Evolutionary conservation across 2,113 vertebrate species (phyloP).

Genomic region (Festucalex cinctus): DNA sequence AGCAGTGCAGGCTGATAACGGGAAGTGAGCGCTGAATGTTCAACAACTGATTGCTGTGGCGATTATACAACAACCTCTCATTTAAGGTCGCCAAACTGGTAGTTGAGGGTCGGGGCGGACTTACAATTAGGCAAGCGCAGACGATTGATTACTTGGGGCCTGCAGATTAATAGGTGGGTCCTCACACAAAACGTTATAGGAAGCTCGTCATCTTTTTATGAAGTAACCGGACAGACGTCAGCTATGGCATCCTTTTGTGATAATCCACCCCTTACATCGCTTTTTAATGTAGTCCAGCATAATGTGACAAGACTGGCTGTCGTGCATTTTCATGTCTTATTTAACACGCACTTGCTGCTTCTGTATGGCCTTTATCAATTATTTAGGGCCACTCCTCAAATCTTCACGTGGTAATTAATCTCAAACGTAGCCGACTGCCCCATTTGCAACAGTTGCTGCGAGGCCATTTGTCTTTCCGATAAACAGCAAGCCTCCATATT

Average conservation of each 20-base stretch:
- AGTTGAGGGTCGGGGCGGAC: neutral
- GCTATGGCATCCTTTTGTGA: neutral
- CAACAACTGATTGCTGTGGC: slow-evolving; percentile 3
- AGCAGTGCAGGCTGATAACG: slow-evolving; percentile 5
- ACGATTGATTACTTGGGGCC: neutral
- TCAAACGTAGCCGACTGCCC: neutral
- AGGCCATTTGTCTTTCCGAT: neutral
- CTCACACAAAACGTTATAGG: no score
- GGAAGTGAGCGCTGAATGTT: slow-evolving; percentile 12
- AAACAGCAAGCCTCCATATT: neutral
- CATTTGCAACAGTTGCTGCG: neutral
- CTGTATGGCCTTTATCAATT: neutral
- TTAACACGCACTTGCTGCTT: neutral
- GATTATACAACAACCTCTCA: neutral
- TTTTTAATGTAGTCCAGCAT: neutral
- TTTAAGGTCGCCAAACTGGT: neutral
- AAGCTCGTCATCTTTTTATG: neutral
- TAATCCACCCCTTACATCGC: neutral
- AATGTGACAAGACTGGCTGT: neutral
- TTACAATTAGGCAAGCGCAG: neutral
- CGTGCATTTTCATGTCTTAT: slow-evolving; percentile 1
- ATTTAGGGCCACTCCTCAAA: neutral
- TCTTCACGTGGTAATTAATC: neutral
- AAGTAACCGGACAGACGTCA: neutral
- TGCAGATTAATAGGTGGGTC: no score